Base-by-base conservation (phyloP, 2,888 invertebrate genomes). In the Agapostemon virescens region DNA sequence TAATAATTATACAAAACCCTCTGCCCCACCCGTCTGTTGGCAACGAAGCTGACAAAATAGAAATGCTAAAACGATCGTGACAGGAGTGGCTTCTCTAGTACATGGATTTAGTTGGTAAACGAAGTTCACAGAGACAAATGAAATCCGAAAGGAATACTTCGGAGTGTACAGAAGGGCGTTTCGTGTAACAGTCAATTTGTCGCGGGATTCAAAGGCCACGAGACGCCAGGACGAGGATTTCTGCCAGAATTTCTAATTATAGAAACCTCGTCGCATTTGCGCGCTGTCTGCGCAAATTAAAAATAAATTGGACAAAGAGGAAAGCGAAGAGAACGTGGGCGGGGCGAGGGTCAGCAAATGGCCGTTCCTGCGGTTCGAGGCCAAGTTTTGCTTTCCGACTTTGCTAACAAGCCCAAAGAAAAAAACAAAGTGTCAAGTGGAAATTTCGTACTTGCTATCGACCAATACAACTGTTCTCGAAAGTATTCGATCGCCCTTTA, bases 291-390 rank as follows among this genome's bases (percentile, higher is more conserved):
- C 87, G 85, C 64, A 88, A 89, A 91, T 90, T 90, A 90, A 91
- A 91, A 91, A 90, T 90, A 91, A 90, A 88, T 89, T 83, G 83
- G 72, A 84, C 79, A 88, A 90, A 88, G 89, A 87, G 77, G 72
- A 78, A 82, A 79, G 74, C 78, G 81, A 38, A 75, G 83, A 73
- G 68, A 77, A 74, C 77, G 84, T 75, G 81, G 83, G 71, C 75
- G 66, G 61, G 36, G 74, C 58, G 76, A 58, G 75, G 83, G 68
- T 81, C 83, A 73, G 72, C 40, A 75, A 61, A 80, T 67, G 70
- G 75, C 83, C 79, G 69, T 33, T 33, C 66, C 72, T 49, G 67
- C 64, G 72, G 26, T 40, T 71, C 68, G 68, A 73, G 61, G 61
- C 23, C 49, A 67, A 69, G 68, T 49, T 30, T 49, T 45, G 61